Base-by-base conservation (phyloP, 2,113 vertebrate genomes). In the Cryptomyrus ogoouensis region DNA sequence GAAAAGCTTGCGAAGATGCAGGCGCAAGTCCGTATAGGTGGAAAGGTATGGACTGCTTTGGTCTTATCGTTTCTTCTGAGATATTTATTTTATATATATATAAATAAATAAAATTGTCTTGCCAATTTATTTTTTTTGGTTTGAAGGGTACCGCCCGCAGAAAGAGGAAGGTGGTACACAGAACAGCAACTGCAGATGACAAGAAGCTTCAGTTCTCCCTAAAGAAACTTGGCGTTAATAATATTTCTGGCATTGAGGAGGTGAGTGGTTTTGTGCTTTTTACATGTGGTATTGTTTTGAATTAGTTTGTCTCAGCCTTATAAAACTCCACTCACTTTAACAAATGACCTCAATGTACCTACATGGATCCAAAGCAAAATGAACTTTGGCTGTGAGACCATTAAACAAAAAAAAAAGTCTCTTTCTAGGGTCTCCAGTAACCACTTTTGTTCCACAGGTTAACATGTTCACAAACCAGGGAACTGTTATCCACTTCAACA, bases 151-250 rank as follows among this genome's bases (percentile, higher is more conserved):
- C 97, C 88, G 98, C 98, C 84, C 98, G 98, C 93, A 97, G 98
- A 96, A 99, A 99, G 98, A 99, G 98, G 98, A 99, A 99, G 97
- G 98, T 99, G 90, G 97, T 99, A 42, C 98, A 99, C 91, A 97
- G 98, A 96, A 99, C 98, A 89, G 98, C 98, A 53, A 98, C 98
- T 15, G 98, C 98, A 93, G 98, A 99, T 94, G 98, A 99, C 92
- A 99, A 99, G 93, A 99, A 99, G 92, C 98, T 99, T 91, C 98
- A 99, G 94, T 99, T 99, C 93, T 99, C 98, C 0, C 93, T 99
- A 94, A 99, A 99, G 94, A 99, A 99, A 92, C 94, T 99, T 15
- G 98, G 98, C 4, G 98, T 99, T 91, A 99, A 99, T 95, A 99
- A 99, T 91, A 99, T 99, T 91, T 99, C 98, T 91, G 98, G 98